phyloP scores from a whole-genome alignment of 2,888 invertebrate species.

The Isotomurus palustris region DNA sequence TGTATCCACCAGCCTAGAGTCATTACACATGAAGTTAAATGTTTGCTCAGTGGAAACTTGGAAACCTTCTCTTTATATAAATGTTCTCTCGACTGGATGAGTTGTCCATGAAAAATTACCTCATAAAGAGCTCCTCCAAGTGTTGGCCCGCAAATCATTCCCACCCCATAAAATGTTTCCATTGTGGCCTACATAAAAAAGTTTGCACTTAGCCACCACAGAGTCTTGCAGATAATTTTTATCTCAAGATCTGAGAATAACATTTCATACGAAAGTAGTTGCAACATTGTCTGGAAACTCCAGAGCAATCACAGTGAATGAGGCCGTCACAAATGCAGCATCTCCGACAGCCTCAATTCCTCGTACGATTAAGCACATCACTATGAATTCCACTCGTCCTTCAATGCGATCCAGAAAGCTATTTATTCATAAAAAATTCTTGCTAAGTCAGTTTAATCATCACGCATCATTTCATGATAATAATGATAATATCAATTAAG shows the following conservation, averaged over 20 bases:
- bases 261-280: conserved; percentile 53
- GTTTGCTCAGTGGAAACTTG: conserved; percentile 1
- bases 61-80: too few species aligned
- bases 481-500: conserved; percentile 24
- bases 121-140: conserved; percentile 49
- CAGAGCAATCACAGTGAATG: conserved; percentile 53
- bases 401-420: conserved; percentile 36
- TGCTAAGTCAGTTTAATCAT: too few species aligned
- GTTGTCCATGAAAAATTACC: conserved; percentile 37
- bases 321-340: conserved; percentile 50
- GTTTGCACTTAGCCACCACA: not conserved
- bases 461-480: not conserved
- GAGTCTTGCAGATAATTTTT: not conserved
- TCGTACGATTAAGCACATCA: conserved; percentile 70
- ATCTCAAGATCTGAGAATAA: not conserved
- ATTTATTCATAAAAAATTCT: too few species aligned
- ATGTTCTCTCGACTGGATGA: too few species aligned
- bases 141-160: conserved; percentile 51
- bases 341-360: conserved; percentile 71
- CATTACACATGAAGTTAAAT: conserved; percentile 12
- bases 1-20: conserved; percentile 49
- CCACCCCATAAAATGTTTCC: conserved; percentile 51
- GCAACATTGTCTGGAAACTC: conserved; percentile 54
- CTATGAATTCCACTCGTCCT: conserved; percentile 61
- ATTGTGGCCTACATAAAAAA: conserved; percentile 48